These are phyloP conservation scores for Liodrosophila aerea DNA, from an alignment of 2,888 invertebrate species.

Conservation along the genomic window DNA sequence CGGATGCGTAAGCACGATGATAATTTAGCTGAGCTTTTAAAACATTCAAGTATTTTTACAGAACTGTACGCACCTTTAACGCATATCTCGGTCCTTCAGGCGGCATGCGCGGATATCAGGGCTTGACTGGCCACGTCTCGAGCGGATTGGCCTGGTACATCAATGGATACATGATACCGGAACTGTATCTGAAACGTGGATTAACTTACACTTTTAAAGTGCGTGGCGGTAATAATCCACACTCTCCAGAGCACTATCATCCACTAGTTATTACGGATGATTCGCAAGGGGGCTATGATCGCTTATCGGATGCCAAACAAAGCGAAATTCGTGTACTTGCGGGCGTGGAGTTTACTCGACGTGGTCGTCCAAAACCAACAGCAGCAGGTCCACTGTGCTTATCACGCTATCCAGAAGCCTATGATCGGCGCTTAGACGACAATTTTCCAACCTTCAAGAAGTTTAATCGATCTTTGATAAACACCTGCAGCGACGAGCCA, in stretches of 20 bases:
- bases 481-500: constrained; percentile 88
- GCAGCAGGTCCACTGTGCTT: constrained; percentile 92
- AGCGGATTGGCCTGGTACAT: constrained; percentile 94
- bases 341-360: constrained; percentile 91
- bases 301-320: constrained; percentile 87
- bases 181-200: constrained; percentile 93
- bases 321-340: constrained; percentile 89
- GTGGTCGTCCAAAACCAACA: constrained; percentile 90
- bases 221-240: constrained; percentile 93
- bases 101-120: constrained; percentile 90
- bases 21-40: too few relatives aligned
- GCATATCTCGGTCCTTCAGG: constrained; percentile 93
- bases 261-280: constrained; percentile 94
- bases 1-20: constrained; percentile 84
- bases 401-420: constrained; percentile 85
- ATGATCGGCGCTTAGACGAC: constrained; percentile 90
- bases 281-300: constrained; percentile 91
- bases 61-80: constrained; percentile 89
- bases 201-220: constrained; percentile 91
- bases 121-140: constrained; percentile 87
- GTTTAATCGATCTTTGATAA: constrained; percentile 90
- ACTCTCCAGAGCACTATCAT: constrained; percentile 92
- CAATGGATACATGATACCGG: constrained; percentile 93
- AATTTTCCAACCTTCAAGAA: constrained; percentile 90
- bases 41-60: too few relatives aligned